Evolutionary conservation across 2,888 invertebrate genomes (phyloP).

Genomic region (Cantharis lateralis): DNA sequence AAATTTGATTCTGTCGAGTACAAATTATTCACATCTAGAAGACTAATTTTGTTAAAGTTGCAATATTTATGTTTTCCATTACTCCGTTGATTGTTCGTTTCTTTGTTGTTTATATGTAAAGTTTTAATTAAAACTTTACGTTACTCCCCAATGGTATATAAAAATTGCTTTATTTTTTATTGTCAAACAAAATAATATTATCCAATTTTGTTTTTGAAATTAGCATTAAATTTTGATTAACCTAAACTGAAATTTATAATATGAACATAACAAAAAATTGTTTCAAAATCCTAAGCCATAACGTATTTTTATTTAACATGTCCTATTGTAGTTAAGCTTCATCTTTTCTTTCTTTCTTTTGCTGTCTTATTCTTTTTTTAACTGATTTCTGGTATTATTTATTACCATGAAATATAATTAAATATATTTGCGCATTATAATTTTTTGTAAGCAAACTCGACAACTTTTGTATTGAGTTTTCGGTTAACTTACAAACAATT

Average conservation of each 20-base stretch:
- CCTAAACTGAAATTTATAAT: neutral
- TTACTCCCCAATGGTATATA: slow-evolving; percentile 14
- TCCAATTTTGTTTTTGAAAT: neutral
- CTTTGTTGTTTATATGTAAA: slow-evolving; percentile 12
- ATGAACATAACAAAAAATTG: neutral
- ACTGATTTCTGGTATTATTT: neutral
- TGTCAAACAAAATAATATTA: slow-evolving; percentile 3
- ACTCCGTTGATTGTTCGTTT: slow-evolving; percentile 10
- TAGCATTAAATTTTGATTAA: neutral
- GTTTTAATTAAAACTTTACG: slow-evolving; percentile 25
- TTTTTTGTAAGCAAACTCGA: neutral
- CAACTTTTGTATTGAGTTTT: neutral
- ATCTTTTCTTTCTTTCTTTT: neutral
- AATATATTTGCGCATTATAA: neutral
- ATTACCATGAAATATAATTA: neutral
- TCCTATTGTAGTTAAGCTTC: neutral
- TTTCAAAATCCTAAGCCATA: neutral
- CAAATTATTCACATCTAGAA: neutral
- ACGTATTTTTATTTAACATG: neutral
- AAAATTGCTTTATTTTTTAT: slow-evolving; percentile 12
- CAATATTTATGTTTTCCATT: slow-evolving; percentile 13
- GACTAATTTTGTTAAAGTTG: slow-evolving; percentile 5
- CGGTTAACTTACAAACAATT: neutral
- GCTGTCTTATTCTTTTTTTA: neutral
- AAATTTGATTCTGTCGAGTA: neutral